phyloP scores from a whole-genome alignment of 2,888 invertebrate genomes.

The Incurvaria masculella region DNA sequence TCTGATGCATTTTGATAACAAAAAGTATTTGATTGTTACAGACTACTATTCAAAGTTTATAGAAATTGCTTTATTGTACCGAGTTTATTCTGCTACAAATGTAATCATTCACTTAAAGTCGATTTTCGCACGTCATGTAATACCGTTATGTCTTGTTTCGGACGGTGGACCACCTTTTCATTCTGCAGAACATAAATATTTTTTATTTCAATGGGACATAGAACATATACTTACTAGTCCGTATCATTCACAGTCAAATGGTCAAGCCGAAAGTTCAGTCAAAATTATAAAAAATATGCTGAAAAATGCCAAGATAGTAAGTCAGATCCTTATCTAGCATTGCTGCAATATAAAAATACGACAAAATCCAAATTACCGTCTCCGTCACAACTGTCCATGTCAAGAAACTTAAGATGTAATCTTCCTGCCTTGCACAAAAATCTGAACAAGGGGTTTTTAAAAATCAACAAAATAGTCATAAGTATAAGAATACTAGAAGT shows the following conservation, averaged over 20 bases:
- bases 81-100: slow-evolving; percentile 11
- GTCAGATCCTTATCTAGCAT: slow-evolving; percentile 18
- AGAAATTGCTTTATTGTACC: slow-evolving; percentile 14
- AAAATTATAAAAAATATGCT: slow-evolving; percentile 17
- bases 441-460: slow-evolving; percentile 5
- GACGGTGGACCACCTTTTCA: slow-evolving; percentile 17
- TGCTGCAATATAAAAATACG: slow-evolving; percentile 18
- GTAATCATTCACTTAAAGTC: slow-evolving; percentile 13
- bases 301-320: slow-evolving; percentile 16
- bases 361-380: slow-evolving; percentile 18
- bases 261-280: slow-evolving; percentile 17
- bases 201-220: slow-evolving; percentile 14
- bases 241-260: slow-evolving; percentile 15
- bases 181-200: slow-evolving; percentile 11
- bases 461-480: slow-evolving; percentile 2
- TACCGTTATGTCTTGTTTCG: slow-evolving; percentile 13
- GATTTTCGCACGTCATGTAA: slow-evolving; percentile 16
- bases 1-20: slow-evolving; percentile 8
- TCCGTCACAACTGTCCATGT: slow-evolving; percentile 17
- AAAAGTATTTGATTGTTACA: slow-evolving; percentile 13
- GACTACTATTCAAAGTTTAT: slow-evolving; percentile 20
- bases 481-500: slow-evolving; percentile 13
- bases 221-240: slow-evolving; percentile 15
- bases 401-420: slow-evolving; percentile 17
- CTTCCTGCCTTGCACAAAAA: slow-evolving; percentile 11